phyloP scores from a whole-genome alignment of 2,888 invertebrate genomes.

The Ornithoptera alexandrae region DNA sequence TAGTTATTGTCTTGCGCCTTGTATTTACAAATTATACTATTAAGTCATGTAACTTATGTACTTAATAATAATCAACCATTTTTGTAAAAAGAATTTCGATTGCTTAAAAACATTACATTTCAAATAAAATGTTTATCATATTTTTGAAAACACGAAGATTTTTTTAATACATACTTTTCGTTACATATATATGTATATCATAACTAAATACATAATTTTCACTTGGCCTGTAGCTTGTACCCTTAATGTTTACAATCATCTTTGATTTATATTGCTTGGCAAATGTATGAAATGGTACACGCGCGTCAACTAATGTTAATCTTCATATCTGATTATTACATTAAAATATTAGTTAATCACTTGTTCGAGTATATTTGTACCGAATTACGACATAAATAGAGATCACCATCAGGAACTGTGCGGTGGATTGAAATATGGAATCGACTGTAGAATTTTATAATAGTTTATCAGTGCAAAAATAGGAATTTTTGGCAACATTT shows the following conservation, averaged over 20 bases:
- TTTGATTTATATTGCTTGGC: conserved; percentile 49
- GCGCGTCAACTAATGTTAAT: conserved; percentile 11
- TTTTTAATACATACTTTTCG: conserved; percentile 21
- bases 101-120: neutral
- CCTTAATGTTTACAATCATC: conserved; percentile 36
- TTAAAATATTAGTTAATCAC: conserved; percentile 20
- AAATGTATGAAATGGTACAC: conserved; percentile 37
- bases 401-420: neutral
- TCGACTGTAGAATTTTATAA: conserved; percentile 31
- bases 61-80: neutral
- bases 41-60: neutral
- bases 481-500: conserved; percentile 22
- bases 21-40: neutral
- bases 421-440: conserved; percentile 18
- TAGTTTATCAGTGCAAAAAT: conserved; percentile 45
- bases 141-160: too few species aligned
- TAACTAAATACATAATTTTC: conserved; percentile 34
- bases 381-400: conserved; percentile 7
- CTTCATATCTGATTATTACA: conserved; percentile 22
- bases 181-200: conserved; percentile 15
- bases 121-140: neutral
- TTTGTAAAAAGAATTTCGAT: neutral
- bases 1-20: neutral
- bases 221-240: conserved; percentile 42
- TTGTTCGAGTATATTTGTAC: conserved; percentile 24